Conservation (phyloP, 2,888 invertebrate genomes). For the Amiota minor region DNA sequence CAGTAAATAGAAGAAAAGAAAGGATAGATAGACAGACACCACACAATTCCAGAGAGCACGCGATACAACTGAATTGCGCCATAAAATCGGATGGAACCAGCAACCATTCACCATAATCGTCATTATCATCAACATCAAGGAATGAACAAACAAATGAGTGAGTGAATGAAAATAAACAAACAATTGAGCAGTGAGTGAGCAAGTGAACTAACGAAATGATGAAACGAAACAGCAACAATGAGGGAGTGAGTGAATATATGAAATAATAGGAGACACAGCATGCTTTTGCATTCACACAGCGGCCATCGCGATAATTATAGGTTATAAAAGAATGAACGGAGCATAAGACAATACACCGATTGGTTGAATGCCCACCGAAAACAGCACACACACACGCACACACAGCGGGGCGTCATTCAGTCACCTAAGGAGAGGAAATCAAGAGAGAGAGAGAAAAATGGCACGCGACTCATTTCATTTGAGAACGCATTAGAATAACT, state of each 20-base stretch:
- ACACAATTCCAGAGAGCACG: not conserved
- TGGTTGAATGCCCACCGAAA: conserved; percentile 51
- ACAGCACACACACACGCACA: conserved; percentile 13
- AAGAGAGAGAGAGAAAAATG: not conserved
- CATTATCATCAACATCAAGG: no score
- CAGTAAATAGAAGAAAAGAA: conserved; percentile 29
- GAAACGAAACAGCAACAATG: conserved; percentile 23
- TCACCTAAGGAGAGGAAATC: conserved; percentile 8
- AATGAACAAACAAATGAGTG: not conserved
- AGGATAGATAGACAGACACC: not conserved
- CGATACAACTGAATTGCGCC: conserved; percentile 3
- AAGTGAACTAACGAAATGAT: conserved; percentile 6
- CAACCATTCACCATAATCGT: no score
- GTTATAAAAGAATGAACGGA: conserved; percentile 48
- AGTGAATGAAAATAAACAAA: not conserved
- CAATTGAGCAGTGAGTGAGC: not conserved
- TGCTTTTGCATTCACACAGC: conserved; percentile 57
- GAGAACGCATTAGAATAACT: conserved; percentile 45
- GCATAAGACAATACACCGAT: conserved; percentile 55
- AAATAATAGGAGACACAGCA: not conserved
- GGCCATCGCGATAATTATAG: conserved; percentile 73
- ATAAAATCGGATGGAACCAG: not conserved
- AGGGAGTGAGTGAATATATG: conserved; percentile 32
- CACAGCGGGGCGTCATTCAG: conserved; percentile 58
- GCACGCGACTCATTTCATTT: conserved; percentile 49